These are phyloP conservation scores for Mystacornis crossleyi DNA, from an alignment of 2,113 vertebrate species.

Conservation along the genomic window DNA sequence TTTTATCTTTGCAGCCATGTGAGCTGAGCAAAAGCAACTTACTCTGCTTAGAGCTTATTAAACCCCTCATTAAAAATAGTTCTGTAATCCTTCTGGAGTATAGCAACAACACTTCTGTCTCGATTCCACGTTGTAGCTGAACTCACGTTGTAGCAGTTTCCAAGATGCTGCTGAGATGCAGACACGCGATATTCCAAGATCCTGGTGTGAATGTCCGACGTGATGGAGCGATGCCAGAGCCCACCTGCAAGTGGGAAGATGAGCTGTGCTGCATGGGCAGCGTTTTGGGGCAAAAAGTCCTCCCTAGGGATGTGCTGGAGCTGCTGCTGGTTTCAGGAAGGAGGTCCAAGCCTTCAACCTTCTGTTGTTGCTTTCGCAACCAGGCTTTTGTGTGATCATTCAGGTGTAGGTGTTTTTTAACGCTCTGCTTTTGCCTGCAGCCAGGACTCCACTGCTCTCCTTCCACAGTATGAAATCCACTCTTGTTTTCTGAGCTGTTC, in stretches of 20 bases:
- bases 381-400: neutral
- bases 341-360: neutral
- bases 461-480: neutral
- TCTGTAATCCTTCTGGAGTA: neutral
- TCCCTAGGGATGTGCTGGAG: fast-evolving
- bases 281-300: fast-evolving
- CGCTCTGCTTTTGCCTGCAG: neutral
- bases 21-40: neutral
- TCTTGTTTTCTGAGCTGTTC: neutral
- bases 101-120: neutral
- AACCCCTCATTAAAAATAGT: neutral
- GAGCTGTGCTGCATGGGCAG: fast-evolving
- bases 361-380: neutral
- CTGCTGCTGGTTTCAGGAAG: neutral
- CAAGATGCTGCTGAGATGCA: neutral
- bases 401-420: neutral
- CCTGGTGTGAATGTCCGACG: fast-evolving
- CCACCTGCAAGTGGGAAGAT: too few relatives aligned
- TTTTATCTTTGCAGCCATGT: neutral
- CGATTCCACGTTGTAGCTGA: neutral
- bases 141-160: fast-evolving
- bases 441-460: neutral
- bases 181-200: fast-evolving
- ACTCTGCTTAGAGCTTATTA: neutral
- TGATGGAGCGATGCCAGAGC: neutral